Evolutionary conservation across 2,113 vertebrate species (phyloP), one percentile per base, ranked within the genome.

Genomic region (Alectura lathami): DNA sequence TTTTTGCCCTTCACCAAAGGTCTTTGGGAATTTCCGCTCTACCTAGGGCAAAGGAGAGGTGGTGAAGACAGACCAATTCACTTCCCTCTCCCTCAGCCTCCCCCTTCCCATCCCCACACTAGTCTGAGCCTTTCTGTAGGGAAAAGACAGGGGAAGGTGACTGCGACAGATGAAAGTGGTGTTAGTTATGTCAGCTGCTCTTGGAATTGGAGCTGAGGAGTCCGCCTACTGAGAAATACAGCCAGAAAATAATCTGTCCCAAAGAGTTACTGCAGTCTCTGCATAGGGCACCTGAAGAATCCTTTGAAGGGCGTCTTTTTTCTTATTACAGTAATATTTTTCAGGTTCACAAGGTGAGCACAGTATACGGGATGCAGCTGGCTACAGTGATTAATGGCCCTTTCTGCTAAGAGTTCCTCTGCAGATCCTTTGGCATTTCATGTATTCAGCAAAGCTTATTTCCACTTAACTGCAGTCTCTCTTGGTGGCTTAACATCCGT

Each of bases 301-400:
- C 74, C 89, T 95, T 87, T 94, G 91, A 97, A 97, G 96, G 96
- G 84, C 91, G 0, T 89, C 89, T 91, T 93, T 94, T 96, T 95
- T 94, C 96, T 96, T 92, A 94, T 96, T 96, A 93, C 86, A 91
- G 95, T 94, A 89, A 96, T 96, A 92, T 96, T 97, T 96, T 95
- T 94, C 87, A 87, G 73, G 92, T 96, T 96, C 94, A 96, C 83
- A 89, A 92, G 92, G 94, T 97, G 89, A 95, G 75, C 54, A 47
- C 79, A 64, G 69, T 94, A 68, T 89, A 94, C 74, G 89, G 86
- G 92, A 93, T 94, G 73, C 92, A 96, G 94, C 89, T 95, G 93
- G 86, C 90, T 96, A 76, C 79, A 82, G 86, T 96, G 96, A 96
- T 94, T 96, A 96, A 96, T 94, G 79, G 72, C 68, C 86, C 54